phyloP scores from a whole-genome alignment of 2,797 vertebrate genomes.

The Danio albolineatus region DNA sequence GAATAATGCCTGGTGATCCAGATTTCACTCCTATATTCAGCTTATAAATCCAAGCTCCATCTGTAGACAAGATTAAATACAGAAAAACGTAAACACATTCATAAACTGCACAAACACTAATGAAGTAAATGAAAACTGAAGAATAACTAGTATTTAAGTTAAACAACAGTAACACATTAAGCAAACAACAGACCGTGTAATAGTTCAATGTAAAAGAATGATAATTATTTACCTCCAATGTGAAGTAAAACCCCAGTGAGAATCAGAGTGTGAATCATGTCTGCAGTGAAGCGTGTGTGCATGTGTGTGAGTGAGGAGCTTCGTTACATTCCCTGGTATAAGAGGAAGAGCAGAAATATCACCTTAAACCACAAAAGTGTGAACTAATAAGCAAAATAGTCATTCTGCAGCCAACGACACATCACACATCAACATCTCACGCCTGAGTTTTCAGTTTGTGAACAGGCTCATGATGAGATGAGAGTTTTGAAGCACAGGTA shows the following conservation, averaged over 20 bases:
- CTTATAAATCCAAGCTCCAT: no score
- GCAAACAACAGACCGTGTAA: background rate
- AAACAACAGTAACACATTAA: background rate
- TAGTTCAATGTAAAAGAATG: no score
- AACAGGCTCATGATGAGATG: no score
- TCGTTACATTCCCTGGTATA: background rate
- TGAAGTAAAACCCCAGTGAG: background rate
- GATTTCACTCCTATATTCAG: no score
- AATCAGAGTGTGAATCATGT: background rate
- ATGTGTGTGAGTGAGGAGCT: background rate
- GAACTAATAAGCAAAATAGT: no score
- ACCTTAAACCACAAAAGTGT: background rate
- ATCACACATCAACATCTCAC: no score
- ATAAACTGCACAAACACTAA: background rate
- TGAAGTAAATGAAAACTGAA: background rate
- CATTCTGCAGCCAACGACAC: background rate
- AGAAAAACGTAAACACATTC: no score
- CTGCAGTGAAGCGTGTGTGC: background rate
- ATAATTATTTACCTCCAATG: background rate
- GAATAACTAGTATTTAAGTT: background rate
- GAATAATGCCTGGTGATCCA: background rate
- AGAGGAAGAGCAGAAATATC: background rate
- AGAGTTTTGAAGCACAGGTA: no score
- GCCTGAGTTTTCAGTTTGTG: no score
- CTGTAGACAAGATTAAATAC: background rate